Percentiles rank a stretch among this genome's conserved stretches.
phyloP scores from a whole-genome alignment of 2,113 vertebrate genomes.

The Nannospalax galili region DNA sequence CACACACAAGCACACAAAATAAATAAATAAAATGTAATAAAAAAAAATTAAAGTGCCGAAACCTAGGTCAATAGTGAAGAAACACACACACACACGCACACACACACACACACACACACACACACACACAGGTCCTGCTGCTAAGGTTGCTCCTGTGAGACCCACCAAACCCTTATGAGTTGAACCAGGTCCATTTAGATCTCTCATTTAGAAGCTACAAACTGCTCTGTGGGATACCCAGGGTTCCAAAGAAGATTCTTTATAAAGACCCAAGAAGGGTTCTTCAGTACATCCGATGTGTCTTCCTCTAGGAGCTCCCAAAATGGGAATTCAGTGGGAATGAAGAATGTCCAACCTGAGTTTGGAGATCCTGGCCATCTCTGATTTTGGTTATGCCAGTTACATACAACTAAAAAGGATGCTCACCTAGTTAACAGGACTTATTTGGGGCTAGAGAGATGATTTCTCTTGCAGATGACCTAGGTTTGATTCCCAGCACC shows the following conservation, averaged over 20 bases:
- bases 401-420: slow-evolving; percentile 33
- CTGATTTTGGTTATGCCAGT: background rate
- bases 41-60: background rate
- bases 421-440: slow-evolving; percentile 26
- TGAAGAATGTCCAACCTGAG: background rate
- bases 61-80: background rate
- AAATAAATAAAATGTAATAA: background rate
- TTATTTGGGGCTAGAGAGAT: background rate
- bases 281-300: background rate
- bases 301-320: background rate
- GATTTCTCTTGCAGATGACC: no score
- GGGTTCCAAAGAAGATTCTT: background rate
- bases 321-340: background rate
- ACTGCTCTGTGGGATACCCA: background rate
- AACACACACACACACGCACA: background rate
- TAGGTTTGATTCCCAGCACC: no score
- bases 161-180: background rate
- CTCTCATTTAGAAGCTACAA: background rate
- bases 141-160: background rate
- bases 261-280: background rate
- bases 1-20: background rate
- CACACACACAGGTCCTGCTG: background rate
- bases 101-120: background rate
- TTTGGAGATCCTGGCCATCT: background rate
- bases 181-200: background rate